A percentile compares a stretch with the other conserved stretches of the same genome.
Evolutionary conservation across 2,113 vertebrate genomes (phyloP).

Genomic region (Gavialis gangeticus): DNA sequence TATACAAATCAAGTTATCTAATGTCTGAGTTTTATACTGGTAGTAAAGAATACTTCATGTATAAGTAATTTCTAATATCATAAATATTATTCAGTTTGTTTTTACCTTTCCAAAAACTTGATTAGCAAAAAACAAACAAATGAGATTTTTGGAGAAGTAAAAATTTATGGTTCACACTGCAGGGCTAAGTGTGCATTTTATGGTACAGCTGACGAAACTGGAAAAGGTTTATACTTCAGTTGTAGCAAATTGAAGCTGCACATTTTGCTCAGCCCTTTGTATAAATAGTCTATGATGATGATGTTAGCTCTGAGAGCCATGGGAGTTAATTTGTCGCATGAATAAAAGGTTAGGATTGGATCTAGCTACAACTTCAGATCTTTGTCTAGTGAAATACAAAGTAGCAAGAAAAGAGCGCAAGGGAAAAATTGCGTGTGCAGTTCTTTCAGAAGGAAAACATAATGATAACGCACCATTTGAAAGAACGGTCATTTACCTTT

Average conservation of each 20-base stretch:
- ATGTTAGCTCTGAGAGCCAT: background rate
- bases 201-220: background rate
- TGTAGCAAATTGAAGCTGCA: background rate
- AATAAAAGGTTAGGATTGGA: background rate
- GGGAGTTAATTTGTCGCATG: background rate
- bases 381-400: background rate
- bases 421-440: background rate
- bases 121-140: background rate
- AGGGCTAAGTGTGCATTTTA: background rate
- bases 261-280: background rate
- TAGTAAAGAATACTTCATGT: background rate
- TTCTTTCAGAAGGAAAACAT: constrained; percentile 1
- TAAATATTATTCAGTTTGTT: background rate
- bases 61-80: constrained; percentile 22
- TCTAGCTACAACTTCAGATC: background rate
- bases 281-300: background rate
- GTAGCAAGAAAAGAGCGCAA: background rate
- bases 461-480: background rate
- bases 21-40: constrained; percentile 13
- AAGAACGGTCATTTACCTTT: constrained; percentile 18
- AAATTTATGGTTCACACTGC: background rate
- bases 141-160: background rate
- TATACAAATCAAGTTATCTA: constrained; percentile 30
- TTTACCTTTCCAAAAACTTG: constrained; percentile 12
- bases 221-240: background rate